phyloP scores from a whole-genome alignment of 2,113 vertebrate species.

The Bettongia penicillata region DNA sequence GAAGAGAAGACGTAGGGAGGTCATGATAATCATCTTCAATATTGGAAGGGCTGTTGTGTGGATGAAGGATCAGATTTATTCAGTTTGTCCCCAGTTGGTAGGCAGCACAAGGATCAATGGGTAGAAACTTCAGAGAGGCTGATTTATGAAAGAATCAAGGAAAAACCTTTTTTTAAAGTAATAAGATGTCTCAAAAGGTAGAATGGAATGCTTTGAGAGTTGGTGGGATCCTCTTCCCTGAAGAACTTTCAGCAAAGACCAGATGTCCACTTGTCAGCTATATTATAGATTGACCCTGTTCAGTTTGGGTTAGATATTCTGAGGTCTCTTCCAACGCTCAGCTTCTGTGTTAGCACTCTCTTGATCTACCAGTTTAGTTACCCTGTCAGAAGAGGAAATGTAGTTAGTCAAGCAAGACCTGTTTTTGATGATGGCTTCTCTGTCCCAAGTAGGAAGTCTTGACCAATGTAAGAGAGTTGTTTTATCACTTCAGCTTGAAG shows the following conservation, averaged over 20 bases:
- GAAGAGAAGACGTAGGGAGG: neutral
- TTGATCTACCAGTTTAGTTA: constrained; percentile 3
- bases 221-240: neutral
- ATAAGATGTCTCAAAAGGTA: neutral
- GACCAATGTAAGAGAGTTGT: neutral
- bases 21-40: neutral
- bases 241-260: neutral
- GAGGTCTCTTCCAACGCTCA: neutral
- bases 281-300: neutral
- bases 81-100: neutral
- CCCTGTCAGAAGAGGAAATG: neutral
- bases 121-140: neutral
- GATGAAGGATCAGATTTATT: neutral
- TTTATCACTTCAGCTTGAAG: neutral
- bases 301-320: neutral
- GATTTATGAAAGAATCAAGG: neutral
- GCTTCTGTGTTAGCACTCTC: neutral
- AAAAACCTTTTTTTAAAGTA: neutral
- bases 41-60: neutral
- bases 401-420: neutral
- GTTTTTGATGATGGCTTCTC: neutral
- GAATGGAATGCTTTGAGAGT: neutral
- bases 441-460: neutral
- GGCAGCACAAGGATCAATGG: neutral
- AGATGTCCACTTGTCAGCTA: neutral